Evolutionary conservation across 2,113 vertebrate genomes (phyloP), one percentile per base, ranked within the genome.

Genomic region (Tangachromis dhanisi): DNA sequence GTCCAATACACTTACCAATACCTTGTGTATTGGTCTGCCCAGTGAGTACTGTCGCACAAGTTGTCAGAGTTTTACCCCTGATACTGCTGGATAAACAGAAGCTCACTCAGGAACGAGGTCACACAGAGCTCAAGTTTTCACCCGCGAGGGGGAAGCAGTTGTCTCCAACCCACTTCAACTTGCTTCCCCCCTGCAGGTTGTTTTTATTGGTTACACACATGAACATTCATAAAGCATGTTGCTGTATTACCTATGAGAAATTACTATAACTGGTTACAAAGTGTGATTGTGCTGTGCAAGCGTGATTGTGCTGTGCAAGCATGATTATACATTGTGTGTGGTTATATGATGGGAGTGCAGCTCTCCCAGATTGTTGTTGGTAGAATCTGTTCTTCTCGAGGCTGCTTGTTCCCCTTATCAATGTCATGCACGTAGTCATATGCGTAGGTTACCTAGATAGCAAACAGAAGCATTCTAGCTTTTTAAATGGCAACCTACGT

Each of bases 401-500:
- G 3, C 54, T 55, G 54, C 54, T 57, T 57, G 21, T 57, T 57
- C 21, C 54, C 24, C 54, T 57, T 0, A 26, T 57, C 54, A 8
- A 1, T 1, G 54, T 57, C 54, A 0, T 2, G 54, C 12, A 55
- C 2, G 12, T 14, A 14, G 12, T 57, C 21, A 26, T 26, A 3
- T 26, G 0, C 0, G 3, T 57, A 1, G 1, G 21, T 57, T 5
- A 57, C 54, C 4, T 24, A 0, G 54, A 57, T 57, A 26, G 54
- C 54, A 14, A 57, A 14, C 54, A 26, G 7, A 13, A 57, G 54
- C 12, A 26, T 57, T 3, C 54, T 14, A 57, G 54, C 54, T 26
- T 0, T 26, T 3, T 21, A 21, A 21, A 21, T 21, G 21, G 21
- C 21, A 21, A 2, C n/a, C n/a, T n/a, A n/a, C 2, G 21, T 21